These are phyloP conservation scores for Noctua comes DNA, from an alignment of 2,888 invertebrate species.

Conservation along the genomic window DNA sequence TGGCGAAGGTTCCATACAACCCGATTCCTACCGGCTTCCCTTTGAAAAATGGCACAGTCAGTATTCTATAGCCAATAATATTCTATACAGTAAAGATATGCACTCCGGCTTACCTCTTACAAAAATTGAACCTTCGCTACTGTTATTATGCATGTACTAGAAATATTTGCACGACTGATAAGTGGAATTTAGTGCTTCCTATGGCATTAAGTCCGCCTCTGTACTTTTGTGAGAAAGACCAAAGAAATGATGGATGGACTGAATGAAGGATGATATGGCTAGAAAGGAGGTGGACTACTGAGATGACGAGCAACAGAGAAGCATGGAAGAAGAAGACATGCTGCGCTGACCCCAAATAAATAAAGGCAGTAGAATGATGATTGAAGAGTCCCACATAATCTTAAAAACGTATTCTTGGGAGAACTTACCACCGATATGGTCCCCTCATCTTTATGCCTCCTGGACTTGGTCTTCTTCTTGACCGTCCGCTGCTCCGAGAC, in stretches of 20 bases:
- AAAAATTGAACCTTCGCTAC: no score
- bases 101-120: no score
- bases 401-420: background rate
- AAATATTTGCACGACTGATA: no score
- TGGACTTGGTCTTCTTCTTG: constrained; percentile 88
- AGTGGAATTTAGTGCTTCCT: no score
- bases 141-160: no score
- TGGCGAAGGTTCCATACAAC: no score
- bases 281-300: background rate
- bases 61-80: no score
- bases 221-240: no score
- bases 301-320: background rate
- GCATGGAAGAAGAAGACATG: background rate
- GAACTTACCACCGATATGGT: constrained; percentile 89
- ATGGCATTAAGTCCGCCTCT: no score
- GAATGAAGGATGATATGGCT: background rate
- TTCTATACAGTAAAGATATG: no score
- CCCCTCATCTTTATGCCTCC: constrained; percentile 89
- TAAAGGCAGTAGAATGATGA: background rate
- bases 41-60: no score
- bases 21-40: no score
- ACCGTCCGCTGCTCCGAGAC: constrained; percentile 80
- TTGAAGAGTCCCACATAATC: background rate
- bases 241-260: background rate
- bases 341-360: background rate